Evolutionary conservation across 1,140 invertebrate genomes (phyloP), one percentile per base, ranked within the genome.

Genomic region (Drosophila mauritiana): DNA sequence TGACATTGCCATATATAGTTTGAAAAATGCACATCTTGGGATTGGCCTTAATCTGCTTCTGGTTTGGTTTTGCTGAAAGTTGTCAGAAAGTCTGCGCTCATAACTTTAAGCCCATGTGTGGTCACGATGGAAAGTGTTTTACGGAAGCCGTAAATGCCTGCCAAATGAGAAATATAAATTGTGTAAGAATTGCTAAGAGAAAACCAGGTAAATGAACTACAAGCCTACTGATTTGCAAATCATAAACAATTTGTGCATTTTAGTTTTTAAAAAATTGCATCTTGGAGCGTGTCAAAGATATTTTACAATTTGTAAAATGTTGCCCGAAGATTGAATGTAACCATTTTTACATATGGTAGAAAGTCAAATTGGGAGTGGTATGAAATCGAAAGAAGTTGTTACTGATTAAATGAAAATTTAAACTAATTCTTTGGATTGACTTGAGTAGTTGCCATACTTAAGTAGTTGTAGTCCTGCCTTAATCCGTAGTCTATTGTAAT

Each of bases 101-200:
- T 2, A 54, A 62, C 31, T 53, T 12, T 42, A 12, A 13, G 3
- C 36, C 37, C 0, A 42, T 65, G n/a, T 65, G 62, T n/a, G 56
- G 31, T 5, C 10, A 5, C 13, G 17, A 61, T 62, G 57, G 34
- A 4, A 0, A 3, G 0, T 65, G 62, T 17, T 1, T 40, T 5
- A 10, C 13, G 11, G 34, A 62, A 13, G 17, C 25, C 1, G 43
- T 13, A 27, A 62, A 48, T 27, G 3, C 1, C 2, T 65, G 62
- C 6, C 3, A 13, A 5, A 15, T 65, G 62, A 3, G 8, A 8
- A 52, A 36, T 10, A 8, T n/a, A 0, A 68, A 68, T 25, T 65
- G 62, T n/a, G 1, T 0, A 6, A 17, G 7, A 45, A 2, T 0
- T 2, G 15, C 5, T 3, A 4, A 13, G 0, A 2, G 22, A 13